Percentiles rank a stretch among this genome's conserved stretches.
Conservation (phyloP, 2,797 vertebrate genomes). For the Margarornis squamiger region DNA sequence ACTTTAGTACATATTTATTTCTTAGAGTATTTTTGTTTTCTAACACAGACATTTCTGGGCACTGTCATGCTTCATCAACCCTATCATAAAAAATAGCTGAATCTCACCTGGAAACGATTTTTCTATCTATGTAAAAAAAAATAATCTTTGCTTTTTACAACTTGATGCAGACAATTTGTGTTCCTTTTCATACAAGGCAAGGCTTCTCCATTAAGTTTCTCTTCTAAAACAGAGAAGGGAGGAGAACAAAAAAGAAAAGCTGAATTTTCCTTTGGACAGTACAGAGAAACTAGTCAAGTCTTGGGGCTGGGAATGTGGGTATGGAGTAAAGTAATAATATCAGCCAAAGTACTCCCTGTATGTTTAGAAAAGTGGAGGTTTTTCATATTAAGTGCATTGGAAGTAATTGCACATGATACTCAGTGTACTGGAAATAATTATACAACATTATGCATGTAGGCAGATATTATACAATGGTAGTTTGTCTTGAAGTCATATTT, state of each 20-base stretch:
- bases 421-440: constrained; percentile 21
- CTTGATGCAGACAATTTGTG: not conserved
- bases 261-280: not conserved
- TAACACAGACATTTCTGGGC: not conserved
- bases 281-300: not conserved
- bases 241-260: not conserved
- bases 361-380: not conserved
- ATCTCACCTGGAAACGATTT: not conserved
- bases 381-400: not conserved
- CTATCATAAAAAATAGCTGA: not conserved
- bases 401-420: not conserved
- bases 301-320: not conserved
- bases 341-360: not conserved
- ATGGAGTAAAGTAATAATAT: not conserved
- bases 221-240: not conserved
- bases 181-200: not conserved
- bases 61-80: not conserved
- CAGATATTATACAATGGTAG: not conserved
- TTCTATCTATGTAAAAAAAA: not conserved
- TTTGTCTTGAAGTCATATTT: not conserved
- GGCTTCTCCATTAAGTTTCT: not conserved
- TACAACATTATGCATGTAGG: not conserved
- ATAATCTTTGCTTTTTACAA: not conserved
- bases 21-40: not conserved
- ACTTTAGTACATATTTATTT: not conserved